phyloP scores from a whole-genome alignment of 2,113 vertebrate species.

The Speoplatyrhinus poulsoni region DNA sequence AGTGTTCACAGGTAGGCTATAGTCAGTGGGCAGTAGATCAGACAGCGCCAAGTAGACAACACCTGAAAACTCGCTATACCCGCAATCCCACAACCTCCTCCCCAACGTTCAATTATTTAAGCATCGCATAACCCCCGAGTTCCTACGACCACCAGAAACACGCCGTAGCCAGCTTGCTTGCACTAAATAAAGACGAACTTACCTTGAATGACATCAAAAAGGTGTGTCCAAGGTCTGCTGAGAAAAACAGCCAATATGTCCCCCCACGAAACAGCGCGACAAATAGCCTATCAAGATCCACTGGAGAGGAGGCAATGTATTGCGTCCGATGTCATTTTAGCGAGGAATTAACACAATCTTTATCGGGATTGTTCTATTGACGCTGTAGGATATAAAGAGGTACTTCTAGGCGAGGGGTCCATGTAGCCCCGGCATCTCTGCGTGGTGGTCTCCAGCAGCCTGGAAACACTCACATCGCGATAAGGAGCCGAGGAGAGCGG shows the following conservation, averaged over 20 bases:
- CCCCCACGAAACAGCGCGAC: slow-evolving; percentile 43
- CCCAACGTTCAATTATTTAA: not conserved
- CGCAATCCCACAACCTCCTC: not conserved
- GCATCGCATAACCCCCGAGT: not conserved
- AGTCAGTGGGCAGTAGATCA: slow-evolving; percentile 15
- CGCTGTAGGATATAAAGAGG: slow-evolving; percentile 9
- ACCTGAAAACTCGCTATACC: slow-evolving; percentile 2
- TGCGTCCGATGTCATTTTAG: slow-evolving; percentile 43
- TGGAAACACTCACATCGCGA: slow-evolving; percentile 56
- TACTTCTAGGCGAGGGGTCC: no score
- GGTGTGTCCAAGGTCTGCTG: slow-evolving; percentile 66
- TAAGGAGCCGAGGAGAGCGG: slow-evolving; percentile 4
- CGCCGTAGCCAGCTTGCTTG: not conserved
- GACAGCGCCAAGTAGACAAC: slow-evolving; percentile 3
- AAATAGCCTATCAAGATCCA: slow-evolving; percentile 24
- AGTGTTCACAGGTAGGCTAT: slow-evolving; percentile 8
- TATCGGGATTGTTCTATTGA: slow-evolving; percentile 23
- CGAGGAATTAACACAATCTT: slow-evolving; percentile 7
- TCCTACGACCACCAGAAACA: not conserved
- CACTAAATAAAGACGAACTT: slow-evolving; percentile 55
- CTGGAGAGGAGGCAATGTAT: slow-evolving; percentile 45
- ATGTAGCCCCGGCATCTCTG: slow-evolving; percentile 60
- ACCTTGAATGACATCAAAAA: slow-evolving; percentile 76
- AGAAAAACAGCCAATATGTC: slow-evolving; percentile 39
- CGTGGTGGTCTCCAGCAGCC: slow-evolving; percentile 39